Conservation (phyloP, 2,888 invertebrate species). For the Pseudeuparius sepicola region DNA sequence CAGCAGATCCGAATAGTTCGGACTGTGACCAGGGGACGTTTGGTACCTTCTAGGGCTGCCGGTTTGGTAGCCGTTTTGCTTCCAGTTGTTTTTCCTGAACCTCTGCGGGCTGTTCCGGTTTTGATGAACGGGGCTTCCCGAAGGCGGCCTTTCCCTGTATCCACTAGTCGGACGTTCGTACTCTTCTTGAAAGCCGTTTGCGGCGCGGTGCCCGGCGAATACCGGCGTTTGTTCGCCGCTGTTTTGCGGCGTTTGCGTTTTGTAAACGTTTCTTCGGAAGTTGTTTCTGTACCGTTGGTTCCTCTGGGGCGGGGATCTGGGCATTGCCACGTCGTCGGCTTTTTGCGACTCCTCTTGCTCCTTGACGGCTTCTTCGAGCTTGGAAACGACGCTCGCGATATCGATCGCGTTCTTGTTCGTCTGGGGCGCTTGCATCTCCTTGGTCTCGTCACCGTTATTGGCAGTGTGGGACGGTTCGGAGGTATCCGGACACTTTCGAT, state of each 20-base stretch:
- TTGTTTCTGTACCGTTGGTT: constrained; percentile 20
- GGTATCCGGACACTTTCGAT: neutral
- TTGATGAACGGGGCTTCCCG: neutral
- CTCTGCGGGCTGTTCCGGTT: constrained; percentile 18
- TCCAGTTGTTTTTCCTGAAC: constrained; percentile 22
- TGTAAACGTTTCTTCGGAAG: constrained; percentile 23
- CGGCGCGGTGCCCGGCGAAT: neutral
- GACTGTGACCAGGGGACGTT: constrained; percentile 15
- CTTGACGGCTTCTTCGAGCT: constrained; percentile 37
- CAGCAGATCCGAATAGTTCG: constrained; percentile 18
- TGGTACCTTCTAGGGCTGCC: constrained; percentile 19
- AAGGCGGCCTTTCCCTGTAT: neutral
- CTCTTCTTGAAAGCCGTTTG: too few relatives aligned
- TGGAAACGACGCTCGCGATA: constrained; percentile 37
- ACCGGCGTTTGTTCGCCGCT: neutral
- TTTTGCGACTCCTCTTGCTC: constrained; percentile 23
- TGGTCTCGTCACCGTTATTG: constrained; percentile 16
- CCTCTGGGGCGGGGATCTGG: constrained; percentile 10
- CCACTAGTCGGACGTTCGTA: too few relatives aligned
- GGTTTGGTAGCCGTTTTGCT: constrained; percentile 18
- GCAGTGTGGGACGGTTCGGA: constrained; percentile 17
- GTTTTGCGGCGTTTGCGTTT: constrained; percentile 20
- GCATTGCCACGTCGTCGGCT: neutral
- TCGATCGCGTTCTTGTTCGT: constrained; percentile 31
- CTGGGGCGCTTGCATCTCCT: constrained; percentile 5